Evolutionary conservation across 2,113 vertebrate genomes (phyloP), one percentile per base, ranked within the genome.

Genomic region (Siphamia tubifer): DNA sequence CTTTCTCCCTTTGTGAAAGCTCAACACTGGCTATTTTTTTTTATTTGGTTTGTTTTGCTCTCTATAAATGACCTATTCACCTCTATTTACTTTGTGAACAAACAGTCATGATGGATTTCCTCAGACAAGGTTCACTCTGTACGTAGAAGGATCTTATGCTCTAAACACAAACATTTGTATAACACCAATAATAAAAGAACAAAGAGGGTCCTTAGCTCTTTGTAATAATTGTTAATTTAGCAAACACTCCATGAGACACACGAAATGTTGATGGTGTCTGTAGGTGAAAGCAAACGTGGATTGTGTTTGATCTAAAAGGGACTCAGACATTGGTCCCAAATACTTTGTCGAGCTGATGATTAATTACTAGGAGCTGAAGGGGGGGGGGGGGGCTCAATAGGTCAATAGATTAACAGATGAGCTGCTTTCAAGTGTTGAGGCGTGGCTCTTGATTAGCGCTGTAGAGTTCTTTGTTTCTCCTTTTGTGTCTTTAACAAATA

Each of bases 331-430:
- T 63, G 69, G 75, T 78, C 49, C 8, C 1, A 2, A 32, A 1
- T 34, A 4, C 38, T 0, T 3, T 27, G 7, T 13, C 1, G 2
- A 6, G 58, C 40, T 65, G 34, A 68, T 81, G 45, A 79, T 83
- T 77, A 77, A 85, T 76, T 19, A 1, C 24, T 1, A 5, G 51
- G 32, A 48, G 36, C 43, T 43, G 23, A 12, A 12, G 23, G 20
- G 4, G 45, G 13, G 17, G 20, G 48, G 42, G 40, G 23, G 5
- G 32, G 20, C 11, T 52, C 1, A 0, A 49, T 11, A 30, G 53
- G 20, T 68, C 55, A 39, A 57, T 49, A 52, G 65, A 77, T 53
- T 10, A 57, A 52, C 21, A 60, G n/a, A 56, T 31, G 40, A 68
- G 40, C 0, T 7, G 3, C 12, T 43, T 61, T 45, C 10, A 36